Percentiles rank a stretch among this genome's conserved stretches.
Conservation (phyloP, 2,888 invertebrate species). For the Pteria penguin region DNA sequence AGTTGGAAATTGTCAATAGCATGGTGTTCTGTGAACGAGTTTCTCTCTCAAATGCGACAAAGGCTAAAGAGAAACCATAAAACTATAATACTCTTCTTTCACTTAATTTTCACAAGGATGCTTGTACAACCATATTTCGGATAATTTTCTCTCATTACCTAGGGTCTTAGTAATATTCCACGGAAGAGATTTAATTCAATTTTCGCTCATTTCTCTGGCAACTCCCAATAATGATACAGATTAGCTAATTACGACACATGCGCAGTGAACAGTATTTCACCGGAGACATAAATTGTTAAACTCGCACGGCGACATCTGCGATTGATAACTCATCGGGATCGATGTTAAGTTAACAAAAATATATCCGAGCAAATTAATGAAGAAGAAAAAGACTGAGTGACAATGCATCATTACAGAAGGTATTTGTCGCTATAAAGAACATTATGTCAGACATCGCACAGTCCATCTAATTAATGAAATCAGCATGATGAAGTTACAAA, state of each 20-base stretch:
- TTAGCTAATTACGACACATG: slow-evolving; percentile 36
- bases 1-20: neutral
- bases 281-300: neutral
- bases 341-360: neutral
- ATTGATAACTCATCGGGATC: neutral
- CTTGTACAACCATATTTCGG: slow-evolving; percentile 16
- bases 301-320: neutral
- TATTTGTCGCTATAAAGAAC: neutral
- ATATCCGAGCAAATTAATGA: neutral
- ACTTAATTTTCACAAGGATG: slow-evolving; percentile 25
- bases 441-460: neutral
- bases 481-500: neutral
- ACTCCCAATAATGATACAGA: slow-evolving; percentile 20
- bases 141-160: slow-evolving; percentile 41
- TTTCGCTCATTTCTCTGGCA: slow-evolving; percentile 12
- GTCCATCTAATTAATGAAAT: neutral
- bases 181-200: slow-evolving; percentile 38
- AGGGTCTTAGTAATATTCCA: slow-evolving; percentile 36
- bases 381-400: neutral
- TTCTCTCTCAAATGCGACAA: neutral
- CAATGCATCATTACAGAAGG: neutral
- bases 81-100: neutral
- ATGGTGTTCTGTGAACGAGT: neutral
- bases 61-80: neutral
- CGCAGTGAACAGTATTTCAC: slow-evolving; percentile 2